A percentile compares a stretch with the other conserved stretches of the same genome.
Evolutionary conservation across 2,113 vertebrate genomes (phyloP).

Genomic region (Myanophis thanlyinensis): DNA sequence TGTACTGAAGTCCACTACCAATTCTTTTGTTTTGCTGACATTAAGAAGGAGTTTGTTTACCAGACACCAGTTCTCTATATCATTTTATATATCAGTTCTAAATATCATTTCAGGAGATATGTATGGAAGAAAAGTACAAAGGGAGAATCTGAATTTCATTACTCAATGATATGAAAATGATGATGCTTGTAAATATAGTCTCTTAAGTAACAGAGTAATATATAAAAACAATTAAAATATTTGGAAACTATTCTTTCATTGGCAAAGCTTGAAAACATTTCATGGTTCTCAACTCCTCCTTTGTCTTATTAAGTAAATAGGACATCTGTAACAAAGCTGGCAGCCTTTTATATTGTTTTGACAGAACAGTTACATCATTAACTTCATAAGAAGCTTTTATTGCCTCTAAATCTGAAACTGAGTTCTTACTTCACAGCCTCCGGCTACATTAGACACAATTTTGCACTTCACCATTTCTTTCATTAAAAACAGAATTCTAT

Average conservation of each 20-base stretch:
- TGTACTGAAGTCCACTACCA: no score
- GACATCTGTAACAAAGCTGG: conserved; percentile 35
- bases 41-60: no score
- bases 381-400: conserved; percentile 41
- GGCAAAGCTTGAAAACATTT: conserved; percentile 26
- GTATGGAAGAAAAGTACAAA: neutral
- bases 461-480: conserved; percentile 33
- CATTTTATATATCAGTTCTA: no score
- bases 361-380: conserved; percentile 46
- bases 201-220: conserved; percentile 17
- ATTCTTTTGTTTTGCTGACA: no score
- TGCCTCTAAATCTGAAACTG: conserved; percentile 44
- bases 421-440: conserved; percentile 31
- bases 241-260: conserved; percentile 23
- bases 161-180: conserved; percentile 28
- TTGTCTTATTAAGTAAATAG: conserved; percentile 34
- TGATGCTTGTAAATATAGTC: neutral
- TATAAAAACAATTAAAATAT: conserved; percentile 18
- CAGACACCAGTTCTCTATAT: no score
- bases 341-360: conserved; percentile 47
- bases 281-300: conserved; percentile 21
- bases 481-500: conserved; percentile 28
- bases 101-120: neutral
- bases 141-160: neutral
- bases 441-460: conserved; percentile 20